Evolutionary conservation across 2,888 invertebrate species (phyloP).

Genomic region (Hydraecia micacea): DNA sequence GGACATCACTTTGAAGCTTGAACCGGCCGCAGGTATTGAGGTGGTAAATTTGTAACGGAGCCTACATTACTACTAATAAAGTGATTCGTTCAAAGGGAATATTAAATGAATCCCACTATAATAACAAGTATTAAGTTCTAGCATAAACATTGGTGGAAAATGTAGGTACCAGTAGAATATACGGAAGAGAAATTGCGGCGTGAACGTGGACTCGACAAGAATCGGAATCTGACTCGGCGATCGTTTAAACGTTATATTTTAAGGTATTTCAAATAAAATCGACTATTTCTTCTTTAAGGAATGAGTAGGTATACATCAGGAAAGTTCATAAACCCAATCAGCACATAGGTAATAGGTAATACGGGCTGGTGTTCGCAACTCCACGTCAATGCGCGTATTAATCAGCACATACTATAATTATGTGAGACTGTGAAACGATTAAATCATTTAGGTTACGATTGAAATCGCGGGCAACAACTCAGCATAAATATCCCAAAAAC

Average conservation of each 20-base stretch:
- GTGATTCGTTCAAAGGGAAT: conserved; percentile 50
- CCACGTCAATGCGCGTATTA: too few species aligned
- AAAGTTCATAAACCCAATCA: too few species aligned
- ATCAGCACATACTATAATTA: too few species aligned
- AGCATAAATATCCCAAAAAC: conserved; percentile 2
- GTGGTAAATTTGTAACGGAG: neutral
- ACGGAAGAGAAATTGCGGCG: neutral
- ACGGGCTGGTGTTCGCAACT: too few species aligned
- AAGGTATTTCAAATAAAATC: neutral
- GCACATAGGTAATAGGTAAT: too few species aligned
- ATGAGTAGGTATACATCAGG: too few species aligned
- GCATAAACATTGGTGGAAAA: neutral
- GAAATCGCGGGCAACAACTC: neutral
- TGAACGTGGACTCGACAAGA: neutral
- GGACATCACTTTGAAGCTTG: neutral
- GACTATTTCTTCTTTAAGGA: neutral
- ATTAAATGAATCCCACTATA: conserved; percentile 23
- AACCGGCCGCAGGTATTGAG: neutral
- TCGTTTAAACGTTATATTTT: neutral
- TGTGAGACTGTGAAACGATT: too few species aligned
- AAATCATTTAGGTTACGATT: neutral
- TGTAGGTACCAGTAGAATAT: neutral
- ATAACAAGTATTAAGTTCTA: neutral
- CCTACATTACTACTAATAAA: neutral
- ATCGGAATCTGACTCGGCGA: too few species aligned